These are phyloP conservation scores for Automeris io DNA, from an alignment of 2,888 invertebrate genomes.

Conservation along the genomic window DNA sequence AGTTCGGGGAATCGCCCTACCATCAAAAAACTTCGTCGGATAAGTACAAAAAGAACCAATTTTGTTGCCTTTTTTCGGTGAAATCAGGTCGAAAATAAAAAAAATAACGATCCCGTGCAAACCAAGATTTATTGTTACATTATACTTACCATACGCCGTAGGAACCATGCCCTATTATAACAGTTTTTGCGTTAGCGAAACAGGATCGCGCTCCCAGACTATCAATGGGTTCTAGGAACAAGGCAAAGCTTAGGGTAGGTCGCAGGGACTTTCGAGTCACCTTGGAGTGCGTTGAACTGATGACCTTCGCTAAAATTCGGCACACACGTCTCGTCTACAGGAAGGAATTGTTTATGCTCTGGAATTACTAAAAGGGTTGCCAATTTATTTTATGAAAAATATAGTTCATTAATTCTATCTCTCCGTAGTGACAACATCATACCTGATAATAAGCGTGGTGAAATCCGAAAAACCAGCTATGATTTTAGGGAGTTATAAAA, in stretches of 20 bases:
- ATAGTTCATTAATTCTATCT: too few relatives aligned
- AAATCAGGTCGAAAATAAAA: background rate
- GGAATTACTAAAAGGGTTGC: background rate
- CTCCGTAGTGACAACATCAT: too few relatives aligned
- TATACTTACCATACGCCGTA: too few relatives aligned
- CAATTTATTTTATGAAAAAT: too few relatives aligned
- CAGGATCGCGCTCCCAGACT: constrained; percentile 28
- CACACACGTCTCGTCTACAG: constrained; percentile 10
- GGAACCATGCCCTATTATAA: constrained; percentile 17
- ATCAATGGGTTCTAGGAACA: constrained; percentile 53
- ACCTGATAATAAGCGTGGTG: too few relatives aligned
- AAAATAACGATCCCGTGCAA: background rate
- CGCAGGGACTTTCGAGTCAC: constrained; percentile 58
- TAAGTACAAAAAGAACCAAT: too few relatives aligned
- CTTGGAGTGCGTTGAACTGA: constrained; percentile 54
- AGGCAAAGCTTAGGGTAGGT: constrained; percentile 55
- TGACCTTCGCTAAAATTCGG: constrained; percentile 14
- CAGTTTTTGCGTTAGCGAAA: constrained; percentile 24
- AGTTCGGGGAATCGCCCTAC: too few relatives aligned
- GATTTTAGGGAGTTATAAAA: too few relatives aligned
- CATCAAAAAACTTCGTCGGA: too few relatives aligned
- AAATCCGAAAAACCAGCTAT: too few relatives aligned
- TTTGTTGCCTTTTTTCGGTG: too few relatives aligned
- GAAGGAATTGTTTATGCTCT: constrained; percentile 6
- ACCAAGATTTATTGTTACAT: background rate